Percentiles rank a stretch among this genome's conserved stretches.
phyloP scores from a whole-genome alignment of 2,888 invertebrate genomes.

The Cheilosia variabilis region DNA sequence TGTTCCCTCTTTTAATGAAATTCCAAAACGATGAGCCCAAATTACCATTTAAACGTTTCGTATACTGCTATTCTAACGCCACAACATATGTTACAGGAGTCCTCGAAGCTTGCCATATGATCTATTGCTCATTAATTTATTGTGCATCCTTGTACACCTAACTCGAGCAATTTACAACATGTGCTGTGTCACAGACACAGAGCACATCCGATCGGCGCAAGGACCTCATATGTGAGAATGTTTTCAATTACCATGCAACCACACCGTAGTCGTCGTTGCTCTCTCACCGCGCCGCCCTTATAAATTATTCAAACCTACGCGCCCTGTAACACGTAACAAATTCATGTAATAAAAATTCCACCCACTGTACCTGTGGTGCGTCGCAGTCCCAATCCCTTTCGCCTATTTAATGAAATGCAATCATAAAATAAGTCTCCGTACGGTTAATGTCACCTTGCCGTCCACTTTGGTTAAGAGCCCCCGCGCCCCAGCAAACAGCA shows the following conservation, averaged over 20 bases:
- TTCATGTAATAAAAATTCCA: constrained; percentile 70
- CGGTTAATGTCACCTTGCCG: constrained; percentile 71
- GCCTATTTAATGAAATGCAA: constrained; percentile 69
- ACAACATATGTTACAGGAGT: constrained; percentile 31
- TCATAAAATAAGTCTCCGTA: constrained; percentile 68
- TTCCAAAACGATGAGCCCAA: constrained; percentile 11
- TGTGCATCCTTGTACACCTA: constrained; percentile 48
- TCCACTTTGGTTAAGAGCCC: constrained; percentile 70
- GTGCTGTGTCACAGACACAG: constrained; percentile 1
- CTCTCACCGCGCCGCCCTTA: constrained; percentile 38
- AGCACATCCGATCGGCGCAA: constrained; percentile 49
- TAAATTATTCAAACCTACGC: constrained; percentile 72
- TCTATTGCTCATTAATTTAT: constrained; percentile 68
- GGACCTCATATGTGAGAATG: constrained; percentile 59
- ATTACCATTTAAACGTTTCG: constrained; percentile 45
- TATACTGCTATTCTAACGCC: background rate
- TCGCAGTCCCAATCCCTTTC: background rate
- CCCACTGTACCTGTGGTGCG: constrained; percentile 20
- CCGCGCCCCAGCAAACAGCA: constrained; percentile 11
- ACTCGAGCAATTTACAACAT: constrained; percentile 38
- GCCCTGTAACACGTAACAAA: constrained; percentile 68
- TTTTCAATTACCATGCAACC: constrained; percentile 72
- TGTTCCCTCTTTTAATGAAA: constrained; percentile 38
- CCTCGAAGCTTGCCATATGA: constrained; percentile 46
- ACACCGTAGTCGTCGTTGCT: constrained; percentile 27